Conservation (phyloP, 2,888 invertebrate genomes). For the Dugesia japonica region DNA sequence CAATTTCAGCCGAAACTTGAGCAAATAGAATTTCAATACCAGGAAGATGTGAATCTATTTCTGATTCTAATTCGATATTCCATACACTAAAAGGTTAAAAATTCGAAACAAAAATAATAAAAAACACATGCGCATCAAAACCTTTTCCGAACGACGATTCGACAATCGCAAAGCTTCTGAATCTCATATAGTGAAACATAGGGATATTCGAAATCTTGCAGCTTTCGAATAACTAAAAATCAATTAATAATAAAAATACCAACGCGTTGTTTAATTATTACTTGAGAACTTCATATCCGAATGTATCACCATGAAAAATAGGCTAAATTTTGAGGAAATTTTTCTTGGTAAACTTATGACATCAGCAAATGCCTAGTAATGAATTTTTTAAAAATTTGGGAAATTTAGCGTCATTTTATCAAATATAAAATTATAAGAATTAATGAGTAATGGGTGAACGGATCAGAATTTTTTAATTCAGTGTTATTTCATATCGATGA, state of each 20-base stretch:
- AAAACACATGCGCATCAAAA: neutral
- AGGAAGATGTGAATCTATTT: neutral
- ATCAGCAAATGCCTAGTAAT: neutral
- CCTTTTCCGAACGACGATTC: constrained; percentile 1
- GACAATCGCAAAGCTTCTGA: neutral
- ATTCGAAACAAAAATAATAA: too few relatives aligned
- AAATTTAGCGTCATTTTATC: too few relatives aligned
- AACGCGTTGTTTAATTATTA: neutral
- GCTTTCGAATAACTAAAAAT: neutral
- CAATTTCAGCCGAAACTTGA: neutral
- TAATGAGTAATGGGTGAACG: too few relatives aligned
- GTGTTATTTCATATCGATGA: too few relatives aligned
- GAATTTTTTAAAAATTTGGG: too few relatives aligned
- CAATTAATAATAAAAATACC: neutral
- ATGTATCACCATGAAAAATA: neutral
- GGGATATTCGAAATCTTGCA: neutral
- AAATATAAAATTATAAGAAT: too few relatives aligned
- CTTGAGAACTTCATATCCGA: neutral
- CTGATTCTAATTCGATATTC: neutral
- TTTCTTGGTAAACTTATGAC: neutral
- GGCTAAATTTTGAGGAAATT: neutral
- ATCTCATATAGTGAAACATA: neutral
- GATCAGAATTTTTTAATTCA: too few relatives aligned
- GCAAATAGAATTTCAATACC: neutral
- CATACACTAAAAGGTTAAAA: neutral